These are phyloP conservation scores for Sinohyriopsis cumingii DNA, from an alignment of 2,888 invertebrate genomes.

Conservation along the genomic window DNA sequence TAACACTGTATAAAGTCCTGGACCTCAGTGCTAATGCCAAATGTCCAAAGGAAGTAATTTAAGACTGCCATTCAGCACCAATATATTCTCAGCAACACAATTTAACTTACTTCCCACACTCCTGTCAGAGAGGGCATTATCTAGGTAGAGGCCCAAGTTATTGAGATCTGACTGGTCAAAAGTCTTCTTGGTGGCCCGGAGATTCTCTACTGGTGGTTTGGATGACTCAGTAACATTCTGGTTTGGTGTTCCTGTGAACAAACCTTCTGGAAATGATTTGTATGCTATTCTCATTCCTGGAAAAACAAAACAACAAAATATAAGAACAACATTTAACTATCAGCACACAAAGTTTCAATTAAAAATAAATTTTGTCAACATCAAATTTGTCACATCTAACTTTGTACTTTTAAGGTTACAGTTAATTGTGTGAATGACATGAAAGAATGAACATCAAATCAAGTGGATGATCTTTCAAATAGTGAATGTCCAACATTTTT, in stretches of 20 bases:
- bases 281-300: conserved; percentile 69
- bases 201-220: conserved; percentile 20
- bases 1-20: too few relatives aligned
- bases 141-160: conserved; percentile 56
- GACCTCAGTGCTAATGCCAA: too few relatives aligned
- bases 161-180: conserved; percentile 60
- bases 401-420: too few relatives aligned
- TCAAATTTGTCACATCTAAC: too few relatives aligned
- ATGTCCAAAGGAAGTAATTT: too few relatives aligned
- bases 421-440: too few relatives aligned
- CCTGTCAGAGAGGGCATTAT: conserved; percentile 59
- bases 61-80: too few relatives aligned
- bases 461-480: too few relatives aligned
- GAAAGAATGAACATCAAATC: too few relatives aligned
- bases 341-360: neutral
- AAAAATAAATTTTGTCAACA: too few relatives aligned
- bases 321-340: neutral
- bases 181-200: conserved; percentile 29
- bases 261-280: conserved; percentile 67
- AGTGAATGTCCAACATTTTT: too few relatives aligned
- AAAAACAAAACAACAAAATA: conserved; percentile 10
- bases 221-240: conserved; percentile 41
- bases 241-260: conserved; percentile 67
- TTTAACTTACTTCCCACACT: conserved; percentile 63
- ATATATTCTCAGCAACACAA: too few relatives aligned